Conservation (phyloP, 53 echinoderm and acorn worm species). For the Patiria pectinifera region DNA sequence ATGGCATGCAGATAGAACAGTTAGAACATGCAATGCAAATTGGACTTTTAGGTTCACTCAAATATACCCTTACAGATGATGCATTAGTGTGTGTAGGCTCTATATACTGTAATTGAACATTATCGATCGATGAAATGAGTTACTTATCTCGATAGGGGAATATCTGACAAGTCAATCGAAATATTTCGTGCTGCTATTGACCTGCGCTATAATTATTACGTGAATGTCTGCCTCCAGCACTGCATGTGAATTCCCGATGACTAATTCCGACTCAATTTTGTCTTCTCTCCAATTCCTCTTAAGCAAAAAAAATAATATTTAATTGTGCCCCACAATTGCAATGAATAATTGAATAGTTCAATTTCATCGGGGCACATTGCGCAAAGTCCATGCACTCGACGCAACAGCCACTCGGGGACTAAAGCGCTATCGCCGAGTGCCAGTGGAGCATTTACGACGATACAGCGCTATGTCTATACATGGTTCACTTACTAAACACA, state of each 20-base stretch:
- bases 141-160: background rate
- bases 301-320: conserved; percentile 31
- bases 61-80: too few relatives aligned
- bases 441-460: background rate
- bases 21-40: too few relatives aligned
- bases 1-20: too few relatives aligned
- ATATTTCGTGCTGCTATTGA: background rate
- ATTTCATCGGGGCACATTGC: conserved; percentile 24
- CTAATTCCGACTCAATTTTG: background rate
- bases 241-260: background rate
- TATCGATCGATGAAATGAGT: too few relatives aligned
- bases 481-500: background rate
- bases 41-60: too few relatives aligned
- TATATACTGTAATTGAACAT: too few relatives aligned
- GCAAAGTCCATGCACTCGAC: background rate
- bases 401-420: conserved; percentile 27
- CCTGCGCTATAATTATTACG: background rate
- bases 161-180: background rate
- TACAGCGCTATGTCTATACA: background rate
- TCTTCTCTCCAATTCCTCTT: conserved; percentile 6
- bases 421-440: background rate
- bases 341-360: conserved; percentile 62
- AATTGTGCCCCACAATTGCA: conserved; percentile 27
- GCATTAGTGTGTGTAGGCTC: too few relatives aligned
- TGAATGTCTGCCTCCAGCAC: background rate